Evolutionary conservation across 2,113 vertebrate genomes (phyloP), one percentile per base, ranked within the genome.

Genomic region (Leucosticte australis): DNA sequence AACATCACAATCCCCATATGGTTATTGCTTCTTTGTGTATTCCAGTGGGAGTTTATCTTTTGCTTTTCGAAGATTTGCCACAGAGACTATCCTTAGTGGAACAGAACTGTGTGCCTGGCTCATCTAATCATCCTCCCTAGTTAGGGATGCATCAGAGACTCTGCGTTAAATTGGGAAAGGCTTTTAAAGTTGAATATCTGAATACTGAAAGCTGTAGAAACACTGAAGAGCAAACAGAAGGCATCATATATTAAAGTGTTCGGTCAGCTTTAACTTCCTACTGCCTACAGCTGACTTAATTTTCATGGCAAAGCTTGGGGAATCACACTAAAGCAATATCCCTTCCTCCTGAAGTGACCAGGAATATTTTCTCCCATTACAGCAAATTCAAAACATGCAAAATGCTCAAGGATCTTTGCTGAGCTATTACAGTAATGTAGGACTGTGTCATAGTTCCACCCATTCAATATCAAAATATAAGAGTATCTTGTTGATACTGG

Each of bases 1-100:
- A 87, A 37, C 64, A 87, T 90, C 94, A 95, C 81, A 93, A 93
- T 92, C 78, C 94, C 94, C 93, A 89, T 97, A 96, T 94, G 95
- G 95, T 93, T 97, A 79, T 86, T 92, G 75, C 50, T 91, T 73
- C 77, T 91, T 91, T 95, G 55, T 91, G 53, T 94, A 82, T 93
- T 95, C 90, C 69, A 44, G 86, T 44, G 84, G 83, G 91, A 94
- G 44, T 94, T 95, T 83, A 44, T 90, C 55, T 96, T 91, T 67
- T 92, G 86, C 95, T 92, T 94, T 97, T 94, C 91, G 82, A 95
- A 94, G 88, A 73, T 93, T 94, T 90, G 64, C 88, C 78, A 92
- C 59, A 56, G 92, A 92, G 53, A 62, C 75, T 79, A 37, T 88
- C 62, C 81, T 94, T 90, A 73, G 62, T 21, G 6, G 65, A 91